Evolutionary conservation across 1,140 invertebrate genomes (phyloP).

Genomic region (roundworm (Caenorhabditis elegans)): WBcel235 BX284602.5:4880501-4881000

Average conservation of each 20-base stretch:
- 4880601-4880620: conserved; percentile 24
- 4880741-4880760: conserved; percentile 30
- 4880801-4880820: conserved; percentile 33
- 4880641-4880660: conserved; percentile 42
- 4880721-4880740: conserved; percentile 17
- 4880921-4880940: neutral
- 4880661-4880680: neutral
- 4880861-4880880: conserved; percentile 21
- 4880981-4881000: neutral
- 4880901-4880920: neutral
- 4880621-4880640: conserved; percentile 28
- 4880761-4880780: conserved; percentile 8
- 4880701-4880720: conserved; percentile 10
- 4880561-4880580: conserved; percentile 51
- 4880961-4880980: conserved; percentile 25
- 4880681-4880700: conserved; percentile 2
- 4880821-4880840: conserved; percentile 34
- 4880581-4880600: conserved; percentile 45
- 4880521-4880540: conserved; percentile 53
- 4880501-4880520: conserved; percentile 51
- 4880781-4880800: neutral
- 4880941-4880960: neutral
- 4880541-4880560: conserved; percentile 43
- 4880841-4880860: neutral
- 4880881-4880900: neutral